Percentiles rank a stretch among this genome's conserved stretches.
These are phyloP conservation scores for Zophobas atratus DNA, from an alignment of 1,140 invertebrate genomes.

Conservation along the genomic window DNA sequence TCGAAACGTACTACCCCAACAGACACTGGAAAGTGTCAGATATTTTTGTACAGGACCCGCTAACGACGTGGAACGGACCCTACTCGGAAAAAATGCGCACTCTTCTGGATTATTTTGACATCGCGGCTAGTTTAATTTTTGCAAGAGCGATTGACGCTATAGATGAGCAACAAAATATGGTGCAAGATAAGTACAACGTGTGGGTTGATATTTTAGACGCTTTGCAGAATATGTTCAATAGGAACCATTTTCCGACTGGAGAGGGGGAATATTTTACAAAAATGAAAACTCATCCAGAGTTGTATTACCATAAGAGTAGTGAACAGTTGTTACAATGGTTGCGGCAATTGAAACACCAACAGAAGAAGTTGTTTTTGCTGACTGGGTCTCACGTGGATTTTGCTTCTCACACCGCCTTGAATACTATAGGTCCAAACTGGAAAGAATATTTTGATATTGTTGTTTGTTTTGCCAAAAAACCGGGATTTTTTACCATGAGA, in stretches of 20 bases:
- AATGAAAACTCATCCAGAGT: constrained; percentile 75
- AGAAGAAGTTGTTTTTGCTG: constrained; percentile 79
- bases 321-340: constrained; percentile 78
- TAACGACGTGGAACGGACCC: constrained; percentile 77
- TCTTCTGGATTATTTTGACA: constrained; percentile 85
- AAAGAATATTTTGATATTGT: constrained; percentile 81
- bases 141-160: constrained; percentile 81
- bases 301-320: constrained; percentile 77
- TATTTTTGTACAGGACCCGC: constrained; percentile 72
- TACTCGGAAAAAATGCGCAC: constrained; percentile 75
- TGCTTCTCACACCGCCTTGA: constrained; percentile 77
- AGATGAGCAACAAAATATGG: constrained; percentile 72
- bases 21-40: constrained; percentile 74
- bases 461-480: constrained; percentile 83
- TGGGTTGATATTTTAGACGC: constrained; percentile 80
- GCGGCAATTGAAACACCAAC: constrained; percentile 67
- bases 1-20: constrained; percentile 74
- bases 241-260: constrained; percentile 74
- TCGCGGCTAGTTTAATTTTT: constrained; percentile 78
- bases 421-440: constrained; percentile 81
- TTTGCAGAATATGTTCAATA: constrained; percentile 75
- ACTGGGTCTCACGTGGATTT: constrained; percentile 86
- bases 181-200: constrained; percentile 71
- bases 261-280: constrained; percentile 76
- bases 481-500: constrained; percentile 79